Evolutionary conservation across 2,888 invertebrate species (phyloP).

Genomic region (Pristionchus fissidentatus): DNA sequence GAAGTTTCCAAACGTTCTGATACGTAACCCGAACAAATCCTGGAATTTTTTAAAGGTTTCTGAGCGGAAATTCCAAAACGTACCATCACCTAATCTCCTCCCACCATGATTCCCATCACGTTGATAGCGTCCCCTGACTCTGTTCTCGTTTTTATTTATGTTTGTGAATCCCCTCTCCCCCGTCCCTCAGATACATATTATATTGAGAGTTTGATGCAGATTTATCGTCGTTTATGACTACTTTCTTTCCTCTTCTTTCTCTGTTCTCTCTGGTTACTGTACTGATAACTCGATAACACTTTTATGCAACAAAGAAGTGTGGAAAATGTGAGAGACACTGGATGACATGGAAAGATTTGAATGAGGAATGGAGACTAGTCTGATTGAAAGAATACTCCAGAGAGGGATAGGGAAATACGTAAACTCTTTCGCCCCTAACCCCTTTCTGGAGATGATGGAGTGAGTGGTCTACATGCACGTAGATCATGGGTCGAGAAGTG

Average conservation of each 20-base stretch:
- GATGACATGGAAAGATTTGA: too few relatives aligned
- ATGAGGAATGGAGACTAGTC: not conserved
- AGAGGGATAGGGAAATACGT: too few relatives aligned
- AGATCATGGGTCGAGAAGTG: too few relatives aligned
- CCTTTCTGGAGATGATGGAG: too few relatives aligned
- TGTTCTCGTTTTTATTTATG: constrained; percentile 39
- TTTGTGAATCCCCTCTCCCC: not conserved
- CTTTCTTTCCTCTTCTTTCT: constrained; percentile 2
- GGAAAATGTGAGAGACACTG: too few relatives aligned
- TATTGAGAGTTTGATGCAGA: constrained; percentile 39
- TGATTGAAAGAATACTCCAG: too few relatives aligned
- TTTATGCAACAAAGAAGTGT: constrained; percentile 8
- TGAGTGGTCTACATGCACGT: too few relatives aligned
- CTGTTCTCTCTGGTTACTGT: constrained; percentile 38
- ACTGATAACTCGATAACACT: constrained; percentile 42
- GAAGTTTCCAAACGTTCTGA: not conserved
- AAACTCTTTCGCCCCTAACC: too few relatives aligned
- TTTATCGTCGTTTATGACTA: constrained; percentile 24
- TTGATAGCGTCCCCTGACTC: not conserved
- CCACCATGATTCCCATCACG: not conserved
- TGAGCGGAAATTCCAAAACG: too few relatives aligned
- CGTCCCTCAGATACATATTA: constrained; percentile 29
- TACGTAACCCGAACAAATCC: too few relatives aligned
- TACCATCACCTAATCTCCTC: too few relatives aligned
- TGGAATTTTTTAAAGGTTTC: too few relatives aligned